Evolutionary conservation across 1,140 invertebrate genomes (phyloP), one percentile per base, ranked within the genome.

Genomic region (Sitophilus oryzae): DNA sequence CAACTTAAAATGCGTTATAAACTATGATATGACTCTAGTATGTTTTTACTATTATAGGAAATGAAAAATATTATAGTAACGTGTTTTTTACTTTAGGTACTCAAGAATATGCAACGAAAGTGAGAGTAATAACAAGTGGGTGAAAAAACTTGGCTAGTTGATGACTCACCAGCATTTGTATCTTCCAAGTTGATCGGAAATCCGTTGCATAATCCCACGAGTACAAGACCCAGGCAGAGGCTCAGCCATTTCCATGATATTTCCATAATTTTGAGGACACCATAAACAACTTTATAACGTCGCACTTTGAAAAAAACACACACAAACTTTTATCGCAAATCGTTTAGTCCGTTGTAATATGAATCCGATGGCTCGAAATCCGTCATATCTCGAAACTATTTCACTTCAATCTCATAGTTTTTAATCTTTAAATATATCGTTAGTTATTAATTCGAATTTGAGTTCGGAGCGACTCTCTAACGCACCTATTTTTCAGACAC

Each of bases 101-200:
- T 25, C 14, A 19, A 51, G 20, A 21, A 15, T 25, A 20, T 18
- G 16, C 16, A 41, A 41, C 21, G 11, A 37, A 41, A 46, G 38
- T 55, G 22, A 44, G 48, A 52, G 23, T 50, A 45, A 49, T 64
- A 65, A 60, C 61, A 62, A 56, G 64, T 67, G 59, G 62, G 62
- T 65, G 60, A 66, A 56, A 60, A 62, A 53, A 57, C 41, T 48
- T 46, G 43, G 48, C 36, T 37, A 34, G 50, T 54, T 46, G 43
- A 53, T 69, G 67, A 67, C 69, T 66, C 67, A 71, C 69, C 69
- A 68, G 59, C 53, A 41, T 52, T 57, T 34, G 62, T 62, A 63
- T 65, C 63, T 49, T 64, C 61, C 44, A 63, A 63, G 61, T 63
- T 62, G 55, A 71, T 63, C 18, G 69, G 69, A 56, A 67, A 61